Conservation (phyloP, 2,113 vertebrate genomes). For the Calyptomena viridis region DNA sequence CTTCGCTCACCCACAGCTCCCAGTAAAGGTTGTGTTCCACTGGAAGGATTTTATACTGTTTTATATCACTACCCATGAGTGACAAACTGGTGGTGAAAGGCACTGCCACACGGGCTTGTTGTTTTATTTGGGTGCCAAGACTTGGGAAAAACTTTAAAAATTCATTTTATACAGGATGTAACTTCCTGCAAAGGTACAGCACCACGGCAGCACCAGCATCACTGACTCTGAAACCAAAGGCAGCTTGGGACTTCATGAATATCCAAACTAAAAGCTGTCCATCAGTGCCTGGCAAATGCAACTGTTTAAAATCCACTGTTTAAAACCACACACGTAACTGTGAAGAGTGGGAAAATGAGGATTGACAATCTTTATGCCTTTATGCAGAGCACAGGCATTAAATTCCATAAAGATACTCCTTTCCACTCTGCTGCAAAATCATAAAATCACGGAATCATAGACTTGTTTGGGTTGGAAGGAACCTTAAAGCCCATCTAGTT, state of each 20-base stretch:
- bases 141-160: neutral
- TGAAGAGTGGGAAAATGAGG: neutral
- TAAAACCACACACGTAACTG: neutral
- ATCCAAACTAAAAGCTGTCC: neutral
- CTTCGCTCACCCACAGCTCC: constrained; percentile 29
- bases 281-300: neutral
- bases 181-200: neutral
- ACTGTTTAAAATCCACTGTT: neutral
- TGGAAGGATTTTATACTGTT: neutral
- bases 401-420: neutral
- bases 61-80: neutral
- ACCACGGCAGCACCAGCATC: rapidly evolving
- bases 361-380: neutral
- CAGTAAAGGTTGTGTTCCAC: constrained; percentile 16
- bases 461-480: neutral
- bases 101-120: rapidly evolving
- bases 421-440: neutral
- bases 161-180: neutral
- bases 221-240: neutral
- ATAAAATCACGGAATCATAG: neutral
- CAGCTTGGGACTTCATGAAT: neutral
- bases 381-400: neutral
- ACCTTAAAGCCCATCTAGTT: neutral
- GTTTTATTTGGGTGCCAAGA: neutral
- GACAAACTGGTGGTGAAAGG: neutral